These are phyloP conservation scores for Eulimnadia texana DNA, from an alignment of 1,140 invertebrate genomes.

Conservation along the genomic window DNA sequence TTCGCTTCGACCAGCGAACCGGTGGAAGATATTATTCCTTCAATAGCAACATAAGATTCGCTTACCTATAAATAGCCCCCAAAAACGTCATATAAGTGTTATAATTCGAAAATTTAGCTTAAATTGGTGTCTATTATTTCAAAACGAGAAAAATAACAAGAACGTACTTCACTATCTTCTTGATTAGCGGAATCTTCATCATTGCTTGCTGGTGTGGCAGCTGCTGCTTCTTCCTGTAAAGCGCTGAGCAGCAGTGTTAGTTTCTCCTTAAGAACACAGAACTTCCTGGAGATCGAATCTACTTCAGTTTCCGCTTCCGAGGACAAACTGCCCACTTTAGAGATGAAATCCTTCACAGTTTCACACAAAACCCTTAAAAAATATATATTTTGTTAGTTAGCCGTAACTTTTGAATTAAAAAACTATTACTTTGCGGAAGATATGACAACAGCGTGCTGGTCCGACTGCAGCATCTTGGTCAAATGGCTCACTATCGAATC, in stretches of 20 bases:
- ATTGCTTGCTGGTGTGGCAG: not conserved
- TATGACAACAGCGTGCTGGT: slow-evolving; percentile 57
- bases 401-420: slow-evolving; percentile 7
- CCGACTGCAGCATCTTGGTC: slow-evolving; percentile 72
- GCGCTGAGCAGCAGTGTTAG: slow-evolving; percentile 55
- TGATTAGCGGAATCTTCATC: not conserved
- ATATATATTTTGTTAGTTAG: slow-evolving; percentile 14
- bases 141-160: too few species aligned
- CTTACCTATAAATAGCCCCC: too few species aligned
- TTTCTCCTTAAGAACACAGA: slow-evolving; percentile 58
- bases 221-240: slow-evolving; percentile 46
- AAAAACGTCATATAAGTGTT: too few species aligned
- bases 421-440: slow-evolving; percentile 59
- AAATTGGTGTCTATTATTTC: too few species aligned
- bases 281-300: slow-evolving; percentile 42
- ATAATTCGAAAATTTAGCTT: too few species aligned
- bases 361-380: slow-evolving; percentile 49
- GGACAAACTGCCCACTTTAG: slow-evolving; percentile 33
- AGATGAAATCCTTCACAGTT: slow-evolving; percentile 61
- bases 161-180: not conserved
- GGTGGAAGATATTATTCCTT: not conserved
- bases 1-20: not conserved
- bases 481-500: slow-evolving; percentile 63
- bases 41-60: too few species aligned
- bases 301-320: slow-evolving; percentile 20